A percentile compares a stretch with the other conserved stretches of the same genome.
Evolutionary conservation across 1,140 invertebrate species (phyloP).

Genomic region (Dinoponera quadriceps): DNA sequence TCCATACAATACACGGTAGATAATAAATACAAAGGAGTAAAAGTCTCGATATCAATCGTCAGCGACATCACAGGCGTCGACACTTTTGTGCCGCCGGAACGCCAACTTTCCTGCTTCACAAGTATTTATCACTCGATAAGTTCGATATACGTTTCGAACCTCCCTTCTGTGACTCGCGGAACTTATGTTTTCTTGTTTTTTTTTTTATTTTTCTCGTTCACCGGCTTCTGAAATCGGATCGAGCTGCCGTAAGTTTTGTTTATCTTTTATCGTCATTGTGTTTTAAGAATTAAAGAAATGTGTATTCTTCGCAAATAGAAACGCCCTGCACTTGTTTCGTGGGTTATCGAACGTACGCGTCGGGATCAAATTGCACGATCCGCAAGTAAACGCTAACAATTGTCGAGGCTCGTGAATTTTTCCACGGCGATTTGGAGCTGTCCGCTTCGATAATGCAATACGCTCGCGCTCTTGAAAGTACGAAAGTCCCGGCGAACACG

Average conservation of each 20-base stretch:
- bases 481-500: not conserved
- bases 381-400: not conserved
- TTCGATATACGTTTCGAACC: too few species aligned
- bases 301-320: not conserved
- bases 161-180: too few species aligned
- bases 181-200: too few species aligned
- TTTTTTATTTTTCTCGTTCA: too few species aligned
- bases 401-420: not conserved
- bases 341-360: not conserved
- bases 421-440: not conserved
- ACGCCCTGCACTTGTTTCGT: not conserved
- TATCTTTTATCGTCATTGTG: not conserved
- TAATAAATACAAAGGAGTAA: too few species aligned
- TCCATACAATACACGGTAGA: too few species aligned
- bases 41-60: constrained; percentile 16
- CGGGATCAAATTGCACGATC: not conserved
- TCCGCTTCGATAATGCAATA: not conserved
- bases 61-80: constrained; percentile 14
- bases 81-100: not conserved
- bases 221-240: not conserved
- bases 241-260: not conserved
- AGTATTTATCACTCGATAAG: too few species aligned
- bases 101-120: not conserved
- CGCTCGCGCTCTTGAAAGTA: not conserved
- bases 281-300: not conserved